Evolutionary conservation across 2,113 vertebrate genomes (phyloP).

Genomic region (Zosterops japonicus): DNA sequence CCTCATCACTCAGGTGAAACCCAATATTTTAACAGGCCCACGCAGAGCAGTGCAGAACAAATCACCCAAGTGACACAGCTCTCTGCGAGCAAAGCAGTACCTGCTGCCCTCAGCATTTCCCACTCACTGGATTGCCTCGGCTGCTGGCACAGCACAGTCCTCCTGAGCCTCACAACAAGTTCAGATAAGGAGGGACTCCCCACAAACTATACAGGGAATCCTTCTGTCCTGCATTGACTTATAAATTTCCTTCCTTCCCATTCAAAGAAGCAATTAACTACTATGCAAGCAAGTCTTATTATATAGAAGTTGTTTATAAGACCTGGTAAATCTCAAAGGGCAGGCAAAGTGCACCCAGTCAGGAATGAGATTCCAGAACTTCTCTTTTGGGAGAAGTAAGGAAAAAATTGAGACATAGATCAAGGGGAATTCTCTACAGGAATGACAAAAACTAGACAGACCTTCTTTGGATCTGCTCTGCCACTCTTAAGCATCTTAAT

Average conservation of each 20-base stretch:
- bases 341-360: background rate
- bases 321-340: background rate
- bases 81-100: background rate
- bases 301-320: background rate
- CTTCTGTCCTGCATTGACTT: background rate
- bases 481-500: background rate
- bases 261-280: background rate
- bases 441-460: background rate
- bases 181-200: background rate
- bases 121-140: no score
- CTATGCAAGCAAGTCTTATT: background rate
- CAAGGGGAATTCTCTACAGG: background rate
- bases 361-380: background rate
- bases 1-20: background rate
- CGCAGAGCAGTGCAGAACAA: rapidly evolving
- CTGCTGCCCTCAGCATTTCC: background rate
- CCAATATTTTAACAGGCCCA: background rate
- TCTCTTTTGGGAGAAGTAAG: background rate
- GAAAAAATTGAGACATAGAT: background rate
- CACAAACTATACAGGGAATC: background rate
- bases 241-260: background rate
- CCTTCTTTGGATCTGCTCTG: background rate
- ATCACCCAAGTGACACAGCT: rapidly evolving
- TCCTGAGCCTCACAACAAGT: background rate
- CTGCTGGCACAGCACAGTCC: background rate